Evolutionary conservation across 2,888 invertebrate species (phyloP), one percentile per base, ranked within the genome.

Genomic region (Teleiodes luculella): DNA sequence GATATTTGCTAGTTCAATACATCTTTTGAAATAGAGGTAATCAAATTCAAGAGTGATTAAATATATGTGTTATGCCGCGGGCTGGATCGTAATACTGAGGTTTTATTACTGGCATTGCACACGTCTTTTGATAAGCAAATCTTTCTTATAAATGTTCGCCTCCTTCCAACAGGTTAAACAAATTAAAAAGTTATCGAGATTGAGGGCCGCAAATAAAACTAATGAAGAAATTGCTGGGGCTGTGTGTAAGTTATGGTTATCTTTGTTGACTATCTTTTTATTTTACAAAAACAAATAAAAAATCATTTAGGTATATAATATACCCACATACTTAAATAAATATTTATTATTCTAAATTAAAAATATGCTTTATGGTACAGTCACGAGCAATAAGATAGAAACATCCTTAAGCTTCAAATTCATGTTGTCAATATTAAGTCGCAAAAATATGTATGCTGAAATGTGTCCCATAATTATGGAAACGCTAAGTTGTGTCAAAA

Each of bases 41-140:
- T 50, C 50, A 53, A 50, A 53, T 39, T 31, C 50, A 46, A 11
- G 36, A 33, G 49, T 45, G 41, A 53, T 56, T 56, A 53, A 50
- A 50, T 28, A 53, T 59, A 59, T 52, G 52, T 54, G 53, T 64
- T 60, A 56, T 35, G 49, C 47, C 39, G 45, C 30, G 16, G 48
- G 57, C 48, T 50, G 16, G 16, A 11, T 35, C 33, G 52, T 52
- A 52, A 55, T 36, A 47, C 11, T 3, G 24, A 13, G 24, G 13
- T n/a, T 51, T 53, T 57, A 55, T 56, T 11, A 41, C 56, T 54
- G 54, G 48, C 37, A 30, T 3, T 16, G 49, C 5, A 43, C 52
- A 56, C 58, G 54, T 57, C n/a, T 61, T 39, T 36, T 56, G 55
- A 58, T 62, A 59, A 49, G 57, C 47, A 43, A 47, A 53, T 55